Percentiles rank a stretch among this genome's conserved stretches.
Conservation (phyloP, 2,797 vertebrate species). For the Australoheros facetus region DNA sequence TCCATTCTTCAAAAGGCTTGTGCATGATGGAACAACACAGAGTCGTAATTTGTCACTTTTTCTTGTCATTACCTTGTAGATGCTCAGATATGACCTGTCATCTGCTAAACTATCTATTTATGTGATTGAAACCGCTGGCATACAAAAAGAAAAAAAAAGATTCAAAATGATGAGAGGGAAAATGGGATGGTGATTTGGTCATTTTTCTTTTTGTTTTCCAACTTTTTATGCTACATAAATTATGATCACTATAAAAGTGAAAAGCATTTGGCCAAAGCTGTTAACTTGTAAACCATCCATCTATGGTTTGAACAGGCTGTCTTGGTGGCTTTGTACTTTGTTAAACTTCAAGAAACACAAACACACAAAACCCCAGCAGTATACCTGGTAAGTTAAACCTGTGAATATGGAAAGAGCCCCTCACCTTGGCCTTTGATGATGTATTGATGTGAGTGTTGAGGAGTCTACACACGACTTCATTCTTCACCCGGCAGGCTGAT, state of each 20-base stretch:
- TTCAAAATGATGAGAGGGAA: slow-evolving; percentile 18
- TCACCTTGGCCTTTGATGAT: slow-evolving; percentile 78
- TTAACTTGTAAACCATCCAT: slow-evolving; percentile 71
- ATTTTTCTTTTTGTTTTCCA: slow-evolving; percentile 66
- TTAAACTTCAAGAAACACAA: slow-evolving; percentile 28
- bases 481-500: slow-evolving; percentile 82
- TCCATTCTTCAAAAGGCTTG: slow-evolving; percentile 58
- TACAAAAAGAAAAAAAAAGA: slow-evolving; percentile 32
- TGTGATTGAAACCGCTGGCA: slow-evolving; percentile 73
- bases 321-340: slow-evolving; percentile 31
- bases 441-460: slow-evolving; percentile 66
- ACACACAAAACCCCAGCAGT: slow-evolving; percentile 2
- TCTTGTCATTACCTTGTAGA: slow-evolving; percentile 77
- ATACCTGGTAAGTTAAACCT: slow-evolving; percentile 25
- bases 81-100: slow-evolving; percentile 68
- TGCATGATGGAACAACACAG: slow-evolving; percentile 74
- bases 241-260: slow-evolving; percentile 43
- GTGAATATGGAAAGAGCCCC: slow-evolving; percentile 60
- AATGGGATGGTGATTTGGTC: slow-evolving; percentile 4
- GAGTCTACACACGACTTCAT: slow-evolving; percentile 79
- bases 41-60: slow-evolving; percentile 77
- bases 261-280: slow-evolving; percentile 67
- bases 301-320: slow-evolving; percentile 41
- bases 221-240: slow-evolving; percentile 72
- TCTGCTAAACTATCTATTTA: slow-evolving; percentile 65